Evolutionary conservation across 2,113 vertebrate genomes (phyloP).

Genomic region (Zingel zingel): DNA sequence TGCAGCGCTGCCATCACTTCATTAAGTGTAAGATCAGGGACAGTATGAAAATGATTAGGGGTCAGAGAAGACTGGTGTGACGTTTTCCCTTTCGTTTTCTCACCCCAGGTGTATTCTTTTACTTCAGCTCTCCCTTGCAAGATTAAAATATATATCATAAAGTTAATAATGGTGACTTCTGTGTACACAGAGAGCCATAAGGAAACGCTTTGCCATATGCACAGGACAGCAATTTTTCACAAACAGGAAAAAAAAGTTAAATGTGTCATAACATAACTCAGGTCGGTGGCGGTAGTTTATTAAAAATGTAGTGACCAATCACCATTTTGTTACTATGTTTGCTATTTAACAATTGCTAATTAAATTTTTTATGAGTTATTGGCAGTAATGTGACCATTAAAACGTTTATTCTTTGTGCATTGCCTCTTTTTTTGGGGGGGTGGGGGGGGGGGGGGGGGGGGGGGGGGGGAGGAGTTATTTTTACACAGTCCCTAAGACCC

Average conservation of each 20-base stretch:
- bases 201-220: neutral
- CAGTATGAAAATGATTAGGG: neutral
- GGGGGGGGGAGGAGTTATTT: neutral
- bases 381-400: neutral
- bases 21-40: neutral
- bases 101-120: neutral
- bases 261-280: neutral
- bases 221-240: neutral
- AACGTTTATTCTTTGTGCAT: neutral
- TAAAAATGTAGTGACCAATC: neutral
- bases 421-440: too few species aligned
- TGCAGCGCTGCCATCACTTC: neutral
- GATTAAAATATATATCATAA: too few species aligned
- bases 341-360: neutral
- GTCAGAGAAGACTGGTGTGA: neutral
- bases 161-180: neutral
- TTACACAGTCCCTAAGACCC: neutral
- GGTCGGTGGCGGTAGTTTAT: neutral
- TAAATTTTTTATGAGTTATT: too few species aligned
- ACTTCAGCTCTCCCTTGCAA: neutral
- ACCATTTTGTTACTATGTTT: neutral
- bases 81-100: neutral
- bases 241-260: neutral
- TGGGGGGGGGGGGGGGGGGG: too few species aligned
- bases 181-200: neutral